phyloP scores from a whole-genome alignment of 2,797 vertebrate genomes.

The Poeciliopsis gracilis region DNA sequence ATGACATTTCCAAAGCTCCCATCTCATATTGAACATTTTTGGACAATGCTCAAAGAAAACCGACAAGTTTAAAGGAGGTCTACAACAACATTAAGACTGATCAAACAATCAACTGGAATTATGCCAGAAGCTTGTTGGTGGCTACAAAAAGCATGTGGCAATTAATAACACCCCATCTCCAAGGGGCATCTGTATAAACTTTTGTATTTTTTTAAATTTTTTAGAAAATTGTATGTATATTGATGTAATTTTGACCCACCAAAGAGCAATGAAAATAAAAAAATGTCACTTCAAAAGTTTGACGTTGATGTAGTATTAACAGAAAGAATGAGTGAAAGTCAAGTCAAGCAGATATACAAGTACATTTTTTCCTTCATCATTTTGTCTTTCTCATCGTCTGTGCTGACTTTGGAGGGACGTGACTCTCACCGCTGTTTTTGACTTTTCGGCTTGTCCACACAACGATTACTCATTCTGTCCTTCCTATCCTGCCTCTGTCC shows the following conservation, averaged over 20 bases:
- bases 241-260: background rate
- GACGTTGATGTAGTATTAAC: background rate
- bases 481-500: conserved; percentile 2
- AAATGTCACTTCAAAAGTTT: background rate
- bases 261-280: background rate
- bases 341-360: background rate
- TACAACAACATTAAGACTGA: background rate
- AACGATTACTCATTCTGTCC: conserved; percentile 40
- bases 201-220: background rate
- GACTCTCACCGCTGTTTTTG: conserved; percentile 50
- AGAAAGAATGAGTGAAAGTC: background rate
- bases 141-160: no score
- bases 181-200: background rate
- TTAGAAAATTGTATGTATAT: background rate
- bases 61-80: background rate
- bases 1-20: background rate
- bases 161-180: background rate
- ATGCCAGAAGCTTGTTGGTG: background rate
- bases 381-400: background rate
- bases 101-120: background rate
- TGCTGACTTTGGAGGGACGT: conserved; percentile 37
- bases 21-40: background rate
- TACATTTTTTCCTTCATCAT: background rate
- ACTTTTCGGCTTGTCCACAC: conserved; percentile 38
- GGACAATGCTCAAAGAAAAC: background rate